Base-by-base conservation (phyloP, 1,140 invertebrate species). In the Lordiphosa collinella region DNA sequence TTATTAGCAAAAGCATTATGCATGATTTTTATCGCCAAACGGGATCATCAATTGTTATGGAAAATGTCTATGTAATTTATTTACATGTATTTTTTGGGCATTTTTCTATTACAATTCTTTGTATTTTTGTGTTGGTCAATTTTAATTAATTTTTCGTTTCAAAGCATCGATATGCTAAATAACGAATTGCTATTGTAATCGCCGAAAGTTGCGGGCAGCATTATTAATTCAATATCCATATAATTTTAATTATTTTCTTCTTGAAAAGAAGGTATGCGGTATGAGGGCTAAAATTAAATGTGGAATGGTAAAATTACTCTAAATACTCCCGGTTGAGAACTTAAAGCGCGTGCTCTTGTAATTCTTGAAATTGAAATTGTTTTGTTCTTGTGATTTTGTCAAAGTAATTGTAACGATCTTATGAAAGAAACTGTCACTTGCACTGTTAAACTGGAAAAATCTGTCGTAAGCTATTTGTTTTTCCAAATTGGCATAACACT, bases 131-230 rank as follows among this genome's bases (percentile, higher is more conserved):
- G 25, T 29, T 66, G 63, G 58, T 60, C 50, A 32, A 5, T 60
- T 82, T 68, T 82, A 79, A 79, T 80, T 80, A 80, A 71, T 76
- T 82, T 70, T 12, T 9, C 16, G n/a, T 32, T 12, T 6, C 25
- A 3, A 9, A 14, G 11, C 16, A 31, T 5, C 29, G 16, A 54
- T 49, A 14, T 11, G 36, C 16, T n/a, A 47, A 32, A 49, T 9
- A 35, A 18, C 32, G 22, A 58, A 29, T 8, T 8, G 25, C 32
- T 44, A 53, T 54, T 50, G n/a, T 9, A 35, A 34, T 34, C 31
- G 25, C 32, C 13, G 14, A 2, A 14, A 32, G 14, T 12, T 32
- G 31, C 49, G 25, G n/a, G 35, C n/a, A 13, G 11, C 13, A 60
- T 46, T 40, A 48, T 52, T 55, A 52, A 65, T 72, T 57, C 22